Conservation (phyloP, 2,888 invertebrate species). For the Limnephilus rhombicus region DNA sequence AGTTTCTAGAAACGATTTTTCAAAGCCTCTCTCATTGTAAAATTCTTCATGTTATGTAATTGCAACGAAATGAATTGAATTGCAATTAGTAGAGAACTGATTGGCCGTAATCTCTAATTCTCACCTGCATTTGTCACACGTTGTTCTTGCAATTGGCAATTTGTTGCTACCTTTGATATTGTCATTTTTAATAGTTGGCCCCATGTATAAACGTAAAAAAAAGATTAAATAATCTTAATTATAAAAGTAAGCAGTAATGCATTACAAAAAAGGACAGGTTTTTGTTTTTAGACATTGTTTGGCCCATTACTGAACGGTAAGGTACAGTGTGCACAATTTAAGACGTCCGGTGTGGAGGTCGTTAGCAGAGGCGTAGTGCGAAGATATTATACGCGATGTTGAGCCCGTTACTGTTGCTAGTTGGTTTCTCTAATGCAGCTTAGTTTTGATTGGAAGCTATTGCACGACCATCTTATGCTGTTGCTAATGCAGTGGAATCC, state of each 20-base stretch:
- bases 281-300: neutral
- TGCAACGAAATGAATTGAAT: no score
- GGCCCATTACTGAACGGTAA: neutral
- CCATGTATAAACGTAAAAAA: neutral
- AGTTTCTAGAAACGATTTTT: no score
- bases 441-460: constrained; percentile 32
- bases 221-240: neutral
- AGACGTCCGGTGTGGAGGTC: constrained; percentile 4
- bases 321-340: neutral
- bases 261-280: neutral
- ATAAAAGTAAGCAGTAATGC: neutral
- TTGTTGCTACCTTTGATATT: neutral
- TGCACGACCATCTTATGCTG: neutral
- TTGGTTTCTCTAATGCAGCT: neutral
- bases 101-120: no score
- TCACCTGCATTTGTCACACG: no score
- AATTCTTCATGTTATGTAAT: no score
- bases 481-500: neutral
- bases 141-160: no score
- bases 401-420: neutral
- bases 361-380: constrained; percentile 12
- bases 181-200: neutral
- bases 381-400: constrained; percentile 5
- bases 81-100: no score
- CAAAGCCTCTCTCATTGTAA: no score